Evolutionary conservation across 2,797 vertebrate genomes (phyloP).

Genomic region (Bufotes viridis): DNA sequence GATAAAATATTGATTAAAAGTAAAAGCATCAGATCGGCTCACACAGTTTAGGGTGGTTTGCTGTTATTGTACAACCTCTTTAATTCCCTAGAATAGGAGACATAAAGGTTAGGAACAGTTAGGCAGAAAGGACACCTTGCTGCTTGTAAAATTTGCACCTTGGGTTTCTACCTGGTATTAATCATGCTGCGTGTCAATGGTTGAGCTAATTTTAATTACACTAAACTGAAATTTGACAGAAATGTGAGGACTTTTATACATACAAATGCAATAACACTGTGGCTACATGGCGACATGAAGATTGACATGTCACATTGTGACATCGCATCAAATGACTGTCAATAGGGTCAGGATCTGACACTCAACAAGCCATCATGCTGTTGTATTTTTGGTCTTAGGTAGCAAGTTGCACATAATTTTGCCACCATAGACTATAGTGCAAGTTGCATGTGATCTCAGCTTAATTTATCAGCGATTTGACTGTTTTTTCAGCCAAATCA

Average conservation of each 20-base stretch:
- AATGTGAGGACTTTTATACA: neutral
- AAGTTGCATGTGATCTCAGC: no score
- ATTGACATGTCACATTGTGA: no score
- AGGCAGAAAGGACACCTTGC: neutral
- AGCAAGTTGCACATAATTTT: no score
- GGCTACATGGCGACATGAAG: no score
- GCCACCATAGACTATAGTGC: no score
- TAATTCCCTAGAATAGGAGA: neutral
- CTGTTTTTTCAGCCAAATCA: no score
- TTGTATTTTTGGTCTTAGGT: no score
- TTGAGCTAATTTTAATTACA: conserved; percentile 7
- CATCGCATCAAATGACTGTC: no score
- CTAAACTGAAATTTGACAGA: neutral
- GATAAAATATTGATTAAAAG: no score
- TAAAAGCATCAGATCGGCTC: neutral
- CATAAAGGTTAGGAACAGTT: neutral
- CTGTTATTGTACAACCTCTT: neutral
- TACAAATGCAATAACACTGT: neutral
- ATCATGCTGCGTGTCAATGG: neutral
- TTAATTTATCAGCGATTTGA: no score
- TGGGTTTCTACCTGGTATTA: neutral
- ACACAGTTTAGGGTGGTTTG: neutral
- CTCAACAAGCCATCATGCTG: no score
- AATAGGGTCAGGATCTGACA: no score
- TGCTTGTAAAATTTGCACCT: neutral